Evolutionary conservation across 2,797 vertebrate genomes (phyloP).

Genomic region (Simalia tracyae): DNA sequence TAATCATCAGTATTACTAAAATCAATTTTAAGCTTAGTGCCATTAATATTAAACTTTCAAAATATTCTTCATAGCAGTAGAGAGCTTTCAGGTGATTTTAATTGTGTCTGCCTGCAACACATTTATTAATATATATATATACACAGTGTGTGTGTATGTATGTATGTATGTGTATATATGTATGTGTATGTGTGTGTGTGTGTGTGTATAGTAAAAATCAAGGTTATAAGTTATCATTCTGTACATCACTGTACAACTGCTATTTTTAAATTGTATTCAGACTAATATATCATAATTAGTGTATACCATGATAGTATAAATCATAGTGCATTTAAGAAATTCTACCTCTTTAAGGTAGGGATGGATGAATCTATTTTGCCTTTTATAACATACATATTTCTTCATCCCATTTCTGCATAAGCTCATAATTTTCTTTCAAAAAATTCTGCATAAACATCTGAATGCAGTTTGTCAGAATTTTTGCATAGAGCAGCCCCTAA

Average conservation of each 20-base stretch:
- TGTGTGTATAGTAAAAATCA: conserved; percentile 38
- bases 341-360: neutral
- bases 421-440: neutral
- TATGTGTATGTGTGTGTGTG: conserved; percentile 46
- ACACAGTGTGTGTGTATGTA: conserved; percentile 36
- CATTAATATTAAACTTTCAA: conserved; percentile 51
- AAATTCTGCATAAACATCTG: neutral
- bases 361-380: neutral
- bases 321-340: neutral
- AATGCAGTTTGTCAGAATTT: neutral
- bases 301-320: neutral
- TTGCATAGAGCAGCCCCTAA: neutral
- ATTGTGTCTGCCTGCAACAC: conserved; percentile 62
- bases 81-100: conserved; percentile 60
- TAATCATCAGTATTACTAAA: conserved; percentile 46
- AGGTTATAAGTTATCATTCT: conserved; percentile 37
- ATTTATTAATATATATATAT: conserved; percentile 28
- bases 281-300: neutral
- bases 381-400: neutral
- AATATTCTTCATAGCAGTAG: conserved; percentile 53
- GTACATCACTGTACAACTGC: conserved; percentile 34
- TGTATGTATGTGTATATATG: conserved; percentile 21
- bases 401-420: neutral
- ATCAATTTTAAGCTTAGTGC: conserved; percentile 58
- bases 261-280: conserved; percentile 47